Evolutionary conservation across 2,113 vertebrate species (phyloP).

Genomic region (Prunella himalayana): DNA sequence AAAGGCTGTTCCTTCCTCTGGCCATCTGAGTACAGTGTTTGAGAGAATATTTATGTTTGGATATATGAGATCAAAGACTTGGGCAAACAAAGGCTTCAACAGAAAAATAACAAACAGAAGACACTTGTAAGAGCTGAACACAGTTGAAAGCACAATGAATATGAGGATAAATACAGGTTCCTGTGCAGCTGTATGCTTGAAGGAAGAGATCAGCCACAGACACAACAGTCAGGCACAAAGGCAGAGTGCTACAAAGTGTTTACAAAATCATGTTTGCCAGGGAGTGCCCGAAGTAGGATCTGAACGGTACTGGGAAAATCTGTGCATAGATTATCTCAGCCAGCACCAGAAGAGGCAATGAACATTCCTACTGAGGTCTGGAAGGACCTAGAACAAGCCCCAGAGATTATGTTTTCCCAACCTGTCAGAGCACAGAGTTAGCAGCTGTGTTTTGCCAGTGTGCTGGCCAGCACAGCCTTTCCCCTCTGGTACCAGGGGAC

Average conservation of each 20-base stretch:
- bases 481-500: neutral
- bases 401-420: neutral
- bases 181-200: neutral
- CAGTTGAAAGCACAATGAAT: neutral
- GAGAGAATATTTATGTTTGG: constrained; percentile 3
- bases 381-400: neutral
- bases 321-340: neutral
- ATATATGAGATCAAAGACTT: constrained; percentile 1
- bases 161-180: neutral
- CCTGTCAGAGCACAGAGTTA: too few species aligned
- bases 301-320: neutral
- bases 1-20: constrained; percentile 27
- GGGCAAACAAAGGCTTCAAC: neutral
- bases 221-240: neutral
- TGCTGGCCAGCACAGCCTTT: neutral
- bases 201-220: neutral
- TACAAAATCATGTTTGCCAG: neutral
- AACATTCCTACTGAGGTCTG: neutral
- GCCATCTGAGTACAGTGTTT: neutral
- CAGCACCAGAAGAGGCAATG: neutral
- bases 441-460: neutral
- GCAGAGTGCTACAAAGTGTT: neutral
- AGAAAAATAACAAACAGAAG: constrained; percentile 35
- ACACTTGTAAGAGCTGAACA: neutral
- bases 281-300: neutral